phyloP scores from a whole-genome alignment of 2,797 vertebrate genomes.

The Hippopotamyrus pictus region DNA sequence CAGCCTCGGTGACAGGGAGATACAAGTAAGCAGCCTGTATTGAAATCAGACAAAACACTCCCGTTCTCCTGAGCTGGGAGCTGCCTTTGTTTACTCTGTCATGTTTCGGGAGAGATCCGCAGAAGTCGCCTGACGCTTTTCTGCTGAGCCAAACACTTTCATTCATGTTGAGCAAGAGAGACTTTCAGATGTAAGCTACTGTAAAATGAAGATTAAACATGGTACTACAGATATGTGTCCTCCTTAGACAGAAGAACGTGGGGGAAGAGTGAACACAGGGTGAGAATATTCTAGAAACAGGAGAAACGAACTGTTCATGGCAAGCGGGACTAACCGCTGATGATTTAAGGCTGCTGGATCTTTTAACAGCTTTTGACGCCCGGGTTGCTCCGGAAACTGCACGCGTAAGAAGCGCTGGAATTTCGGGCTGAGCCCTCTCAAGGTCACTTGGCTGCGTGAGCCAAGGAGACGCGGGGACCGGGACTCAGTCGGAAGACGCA shows the following conservation, averaged over 20 bases:
- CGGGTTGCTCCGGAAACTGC: not conserved
- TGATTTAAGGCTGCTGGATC: not conserved
- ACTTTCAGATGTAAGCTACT: not conserved
- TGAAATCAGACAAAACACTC: constrained; percentile 20
- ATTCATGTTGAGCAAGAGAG: not conserved
- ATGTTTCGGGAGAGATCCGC: not conserved
- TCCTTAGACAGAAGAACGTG: not conserved
- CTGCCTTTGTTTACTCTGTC: constrained; percentile 25
- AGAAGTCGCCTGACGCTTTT: not conserved
- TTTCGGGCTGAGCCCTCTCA: not conserved
- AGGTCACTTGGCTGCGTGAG: not conserved
- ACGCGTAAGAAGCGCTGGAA: not conserved
- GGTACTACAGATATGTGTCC: not conserved
- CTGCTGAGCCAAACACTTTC: not conserved
- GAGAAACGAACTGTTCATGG: not conserved
- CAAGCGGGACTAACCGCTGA: constrained; percentile 33
- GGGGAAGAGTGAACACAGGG: not conserved
- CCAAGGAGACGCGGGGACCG: not conserved
- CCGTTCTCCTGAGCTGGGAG: constrained; percentile 25
- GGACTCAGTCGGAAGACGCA: constrained; percentile 47
- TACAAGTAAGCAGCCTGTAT: constrained; percentile 24
- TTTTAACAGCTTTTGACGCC: not conserved
- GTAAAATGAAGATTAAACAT: not conserved
- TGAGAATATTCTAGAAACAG: not conserved
- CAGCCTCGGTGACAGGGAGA: not conserved